A percentile compares a stretch with the other conserved stretches of the same genome.
phyloP scores from a whole-genome alignment of 2,113 vertebrate genomes.

The Nestor notabilis region DNA sequence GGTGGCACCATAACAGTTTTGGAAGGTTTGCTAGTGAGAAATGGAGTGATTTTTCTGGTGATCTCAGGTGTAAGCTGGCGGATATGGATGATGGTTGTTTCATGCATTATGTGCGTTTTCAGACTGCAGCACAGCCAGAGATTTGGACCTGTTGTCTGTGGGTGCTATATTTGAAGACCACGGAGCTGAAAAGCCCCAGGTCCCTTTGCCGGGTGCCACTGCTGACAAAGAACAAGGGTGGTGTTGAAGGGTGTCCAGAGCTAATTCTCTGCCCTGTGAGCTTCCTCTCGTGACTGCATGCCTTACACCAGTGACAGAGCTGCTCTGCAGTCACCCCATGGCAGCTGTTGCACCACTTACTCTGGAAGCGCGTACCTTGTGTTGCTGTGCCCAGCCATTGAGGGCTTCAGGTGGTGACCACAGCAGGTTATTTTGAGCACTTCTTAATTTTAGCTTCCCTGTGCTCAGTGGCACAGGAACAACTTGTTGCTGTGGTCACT shows the following conservation, averaged over 20 bases:
- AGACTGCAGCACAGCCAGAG: not conserved
- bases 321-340: accelerated
- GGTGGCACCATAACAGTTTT: not conserved
- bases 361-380: not conserved
- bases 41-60: not conserved
- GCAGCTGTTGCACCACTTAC: not conserved
- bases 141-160: not conserved
- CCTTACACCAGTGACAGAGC: not conserved
- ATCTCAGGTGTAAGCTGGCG: not conserved
- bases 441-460: not conserved
- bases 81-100: not conserved
- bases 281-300: not conserved
- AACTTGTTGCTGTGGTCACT: not conserved
- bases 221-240: not conserved
- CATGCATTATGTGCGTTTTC: not conserved
- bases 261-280: not conserved
- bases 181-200: not conserved
- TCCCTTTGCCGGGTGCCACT: not conserved
- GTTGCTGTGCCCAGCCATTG: not conserved
- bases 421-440: not conserved
- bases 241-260: not conserved
- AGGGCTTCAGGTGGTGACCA: not conserved
- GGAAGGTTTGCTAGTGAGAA: not conserved
- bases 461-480: not conserved
- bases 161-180: accelerated